Conservation (phyloP, 2,113 vertebrate genomes). For the Murina feae region DNA sequence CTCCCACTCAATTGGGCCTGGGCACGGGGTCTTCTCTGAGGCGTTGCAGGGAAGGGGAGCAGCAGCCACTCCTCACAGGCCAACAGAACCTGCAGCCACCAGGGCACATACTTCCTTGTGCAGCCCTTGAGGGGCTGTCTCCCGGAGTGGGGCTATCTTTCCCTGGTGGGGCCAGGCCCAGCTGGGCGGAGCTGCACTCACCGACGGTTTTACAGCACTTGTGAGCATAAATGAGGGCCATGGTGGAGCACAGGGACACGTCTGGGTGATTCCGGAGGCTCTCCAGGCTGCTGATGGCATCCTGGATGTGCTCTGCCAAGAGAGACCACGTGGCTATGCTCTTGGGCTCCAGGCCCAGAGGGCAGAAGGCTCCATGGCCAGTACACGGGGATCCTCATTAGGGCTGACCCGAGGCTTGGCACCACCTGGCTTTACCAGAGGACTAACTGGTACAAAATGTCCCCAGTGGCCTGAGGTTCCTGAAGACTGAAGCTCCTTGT, state of each 20-base stretch:
- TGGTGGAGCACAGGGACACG: conserved; percentile 73
- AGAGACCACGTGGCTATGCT: background rate
- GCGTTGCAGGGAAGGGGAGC: background rate
- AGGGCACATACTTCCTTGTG: background rate
- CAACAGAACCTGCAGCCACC: too few relatives aligned
- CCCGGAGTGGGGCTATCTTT: background rate
- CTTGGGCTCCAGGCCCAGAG: background rate
- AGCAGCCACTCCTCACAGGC: background rate
- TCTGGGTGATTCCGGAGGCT: conserved; percentile 69
- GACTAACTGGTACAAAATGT: background rate
- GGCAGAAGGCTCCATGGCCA: background rate
- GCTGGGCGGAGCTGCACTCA: background rate
- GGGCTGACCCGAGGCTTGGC: background rate
- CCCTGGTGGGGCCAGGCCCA: background rate
- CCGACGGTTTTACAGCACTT: conserved; percentile 67
- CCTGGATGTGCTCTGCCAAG: conserved; percentile 76
- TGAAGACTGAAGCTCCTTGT: background rate
- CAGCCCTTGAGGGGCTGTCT: background rate
- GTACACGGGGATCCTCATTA: background rate
- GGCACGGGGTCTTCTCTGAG: background rate
- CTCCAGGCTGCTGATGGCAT: conserved; percentile 78
- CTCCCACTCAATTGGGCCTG: background rate
- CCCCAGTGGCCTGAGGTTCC: background rate
- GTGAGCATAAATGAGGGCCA: conserved; percentile 80
- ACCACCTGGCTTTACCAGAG: background rate